Conservation (phyloP, 2,888 invertebrate species). For the Caenorhabditis wallacei region DNA sequence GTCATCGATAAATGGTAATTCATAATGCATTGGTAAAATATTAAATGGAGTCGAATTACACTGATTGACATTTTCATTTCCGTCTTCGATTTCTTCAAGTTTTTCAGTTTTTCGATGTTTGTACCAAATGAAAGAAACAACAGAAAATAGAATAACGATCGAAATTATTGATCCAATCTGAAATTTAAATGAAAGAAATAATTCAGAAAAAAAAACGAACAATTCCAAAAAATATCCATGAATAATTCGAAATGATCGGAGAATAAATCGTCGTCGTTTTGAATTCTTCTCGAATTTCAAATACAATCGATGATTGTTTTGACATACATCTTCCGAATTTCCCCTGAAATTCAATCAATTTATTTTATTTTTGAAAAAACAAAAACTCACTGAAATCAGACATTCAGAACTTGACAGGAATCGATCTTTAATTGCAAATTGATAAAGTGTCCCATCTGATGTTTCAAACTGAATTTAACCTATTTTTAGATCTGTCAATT, state of each 20-base stretch:
- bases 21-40: not conserved
- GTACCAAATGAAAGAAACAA: not conserved
- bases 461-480: slow-evolving; percentile 24
- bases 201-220: not conserved
- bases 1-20: slow-evolving; percentile 22
- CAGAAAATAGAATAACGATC: not conserved
- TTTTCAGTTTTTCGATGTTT: not conserved
- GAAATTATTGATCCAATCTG: not conserved
- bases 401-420: slow-evolving; percentile 17
- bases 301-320: slow-evolving; percentile 9
- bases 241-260: not conserved
- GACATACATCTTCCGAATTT: slow-evolving; percentile 13
- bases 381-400: slow-evolving; percentile 1
- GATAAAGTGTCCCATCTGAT: slow-evolving; percentile 16
- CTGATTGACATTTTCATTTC: not conserved
- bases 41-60: not conserved
- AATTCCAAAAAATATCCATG: not conserved
- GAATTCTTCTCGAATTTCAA: not conserved
- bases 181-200: not conserved
- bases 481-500: not conserved
- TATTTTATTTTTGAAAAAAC: too few relatives aligned
- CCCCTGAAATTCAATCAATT: not conserved
- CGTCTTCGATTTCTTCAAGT: not conserved
- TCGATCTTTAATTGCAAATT: slow-evolving; percentile 3
- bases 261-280: not conserved